Percentiles rank a stretch among this genome's conserved stretches.
phyloP scores from a whole-genome alignment of 2,888 invertebrate species.

The Lathronympha strigana region DNA sequence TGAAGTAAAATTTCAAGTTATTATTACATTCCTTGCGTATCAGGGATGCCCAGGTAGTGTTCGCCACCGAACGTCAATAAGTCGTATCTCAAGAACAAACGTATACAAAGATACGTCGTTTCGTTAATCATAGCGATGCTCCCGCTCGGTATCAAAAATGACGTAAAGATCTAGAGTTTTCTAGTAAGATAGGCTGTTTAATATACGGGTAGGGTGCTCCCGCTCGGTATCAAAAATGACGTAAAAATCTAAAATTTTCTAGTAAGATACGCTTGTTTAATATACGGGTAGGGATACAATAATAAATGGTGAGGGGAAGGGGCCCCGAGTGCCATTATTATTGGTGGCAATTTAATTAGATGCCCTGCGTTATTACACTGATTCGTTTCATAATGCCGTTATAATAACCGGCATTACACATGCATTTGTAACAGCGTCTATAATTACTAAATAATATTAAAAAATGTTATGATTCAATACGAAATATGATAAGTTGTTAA shows the following conservation, averaged over 20 bases:
- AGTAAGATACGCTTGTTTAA: constrained; percentile 43
- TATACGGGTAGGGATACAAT: constrained; percentile 63
- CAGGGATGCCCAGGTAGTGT: constrained; percentile 41
- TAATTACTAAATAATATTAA: too few species aligned
- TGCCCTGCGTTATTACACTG: constrained; percentile 80
- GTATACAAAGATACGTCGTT: neutral
- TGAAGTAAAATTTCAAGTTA: constrained; percentile 42
- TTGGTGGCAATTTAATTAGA: constrained; percentile 83
- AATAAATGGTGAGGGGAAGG: constrained; percentile 80
- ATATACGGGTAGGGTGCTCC: constrained; percentile 53
- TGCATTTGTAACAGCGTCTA: neutral
- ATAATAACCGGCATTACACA: constrained; percentile 64
- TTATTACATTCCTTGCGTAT: constrained; percentile 42
- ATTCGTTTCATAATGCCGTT: constrained; percentile 79
- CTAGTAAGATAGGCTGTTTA: constrained; percentile 40
- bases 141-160: neutral
- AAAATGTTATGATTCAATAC: neutral
- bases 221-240: neutral
- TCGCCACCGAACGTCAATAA: neutral
- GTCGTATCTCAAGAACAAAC: neutral
- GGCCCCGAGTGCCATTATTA: constrained; percentile 79
- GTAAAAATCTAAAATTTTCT: neutral
- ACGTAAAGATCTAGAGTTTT: neutral
- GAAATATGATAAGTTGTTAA: neutral
- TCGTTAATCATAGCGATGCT: neutral